Conservation (phyloP, 2,888 invertebrate genomes). For the Fabriciana adippe region DNA sequence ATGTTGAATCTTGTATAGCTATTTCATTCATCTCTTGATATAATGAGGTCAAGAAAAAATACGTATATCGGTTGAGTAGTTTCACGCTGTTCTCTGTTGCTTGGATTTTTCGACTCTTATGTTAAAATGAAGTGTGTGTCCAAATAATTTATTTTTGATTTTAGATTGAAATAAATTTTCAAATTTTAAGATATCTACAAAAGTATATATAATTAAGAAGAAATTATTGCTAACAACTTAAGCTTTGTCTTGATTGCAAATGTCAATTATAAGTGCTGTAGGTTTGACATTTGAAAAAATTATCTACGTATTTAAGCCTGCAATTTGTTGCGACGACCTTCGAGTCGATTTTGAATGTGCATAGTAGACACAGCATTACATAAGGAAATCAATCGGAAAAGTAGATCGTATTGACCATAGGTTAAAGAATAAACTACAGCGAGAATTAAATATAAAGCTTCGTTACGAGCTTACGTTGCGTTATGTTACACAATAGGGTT, state of each 20-base stretch:
- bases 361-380: slow-evolving; percentile 15
- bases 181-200: no score
- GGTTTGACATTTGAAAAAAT: slow-evolving; percentile 37
- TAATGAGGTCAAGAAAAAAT: slow-evolving; percentile 13
- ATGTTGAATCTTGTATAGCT: slow-evolving; percentile 12
- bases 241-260: slow-evolving; percentile 22
- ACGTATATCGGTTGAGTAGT: slow-evolving; percentile 7
- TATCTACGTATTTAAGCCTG: slow-evolving; percentile 26
- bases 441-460: slow-evolving; percentile 5
- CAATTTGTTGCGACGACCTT: slow-evolving; percentile 31
- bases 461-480: slow-evolving; percentile 4
- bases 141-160: no score
- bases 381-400: slow-evolving; percentile 14
- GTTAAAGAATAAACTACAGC: slow-evolving; percentile 22
- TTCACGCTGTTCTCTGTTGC: not conserved
- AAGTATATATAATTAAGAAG: no score
- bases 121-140: no score
- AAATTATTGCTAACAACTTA: not conserved
- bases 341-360: slow-evolving; percentile 33
- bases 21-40: slow-evolving; percentile 12
- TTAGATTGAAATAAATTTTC: no score
- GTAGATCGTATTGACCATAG: slow-evolving; percentile 16
- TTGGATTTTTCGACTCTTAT: not conserved
- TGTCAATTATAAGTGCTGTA: slow-evolving; percentile 29
- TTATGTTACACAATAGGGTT: slow-evolving; percentile 22